A percentile compares a stretch with the other conserved stretches of the same genome.
phyloP scores from a whole-genome alignment of 2,888 invertebrate genomes.

The Anthoptus insignis region DNA sequence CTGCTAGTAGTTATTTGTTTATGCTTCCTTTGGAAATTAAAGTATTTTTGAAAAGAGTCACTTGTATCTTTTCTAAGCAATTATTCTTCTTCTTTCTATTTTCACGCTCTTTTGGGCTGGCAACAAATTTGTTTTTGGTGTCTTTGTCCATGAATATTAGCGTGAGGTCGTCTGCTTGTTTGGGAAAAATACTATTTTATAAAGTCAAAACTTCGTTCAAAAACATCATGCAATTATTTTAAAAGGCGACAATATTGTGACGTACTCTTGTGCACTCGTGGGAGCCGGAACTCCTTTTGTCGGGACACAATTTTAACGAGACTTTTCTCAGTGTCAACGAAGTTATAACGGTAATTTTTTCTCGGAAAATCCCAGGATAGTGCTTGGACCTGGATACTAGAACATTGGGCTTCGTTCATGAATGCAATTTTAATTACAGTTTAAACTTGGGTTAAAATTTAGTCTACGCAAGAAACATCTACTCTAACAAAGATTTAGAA shows the following conservation, averaged over 20 bases:
- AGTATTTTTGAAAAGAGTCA: no score
- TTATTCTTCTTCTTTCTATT: no score
- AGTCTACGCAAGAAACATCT: no score
- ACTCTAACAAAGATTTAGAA: no score
- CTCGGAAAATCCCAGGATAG: background rate
- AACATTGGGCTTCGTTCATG: background rate
- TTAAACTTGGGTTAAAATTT: background rate
- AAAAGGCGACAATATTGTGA: background rate
- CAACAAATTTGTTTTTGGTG: no score
- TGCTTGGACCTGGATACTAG: background rate
- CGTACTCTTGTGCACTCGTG: background rate
- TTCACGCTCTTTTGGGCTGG: no score
- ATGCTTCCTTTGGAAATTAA: no score
- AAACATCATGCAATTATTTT: background rate
- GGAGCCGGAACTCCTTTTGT: background rate
- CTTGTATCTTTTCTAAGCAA: no score
- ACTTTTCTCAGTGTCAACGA: constrained; percentile 1
- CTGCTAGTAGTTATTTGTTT: no score
- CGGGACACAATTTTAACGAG: constrained; percentile 6
- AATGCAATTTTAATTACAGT: background rate
- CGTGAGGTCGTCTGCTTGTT: no score
- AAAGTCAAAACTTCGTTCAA: background rate
- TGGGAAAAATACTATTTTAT: no score
- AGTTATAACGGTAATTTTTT: constrained; percentile 3
- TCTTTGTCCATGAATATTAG: no score